Evolutionary conservation across 2,888 invertebrate species (phyloP), one percentile per base, ranked within the genome.

Genomic region (Caenorhabditis imperialis): DNA sequence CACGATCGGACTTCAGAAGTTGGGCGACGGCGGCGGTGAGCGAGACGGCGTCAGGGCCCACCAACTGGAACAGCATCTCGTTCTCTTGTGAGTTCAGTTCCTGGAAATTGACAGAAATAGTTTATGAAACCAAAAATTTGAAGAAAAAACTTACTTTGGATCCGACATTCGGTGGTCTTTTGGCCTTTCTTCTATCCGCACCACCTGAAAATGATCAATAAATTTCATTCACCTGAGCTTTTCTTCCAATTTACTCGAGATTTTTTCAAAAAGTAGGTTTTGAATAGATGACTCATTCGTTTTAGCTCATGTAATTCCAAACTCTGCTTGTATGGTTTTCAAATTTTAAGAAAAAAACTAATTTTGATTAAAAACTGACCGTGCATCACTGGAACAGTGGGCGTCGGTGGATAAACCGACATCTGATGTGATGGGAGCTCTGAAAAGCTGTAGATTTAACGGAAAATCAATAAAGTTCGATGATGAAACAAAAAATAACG

Each of bases 21-120:
- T 84, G 84, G n/a, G 81, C 80, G 16, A 84, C 79, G 0, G 78
- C 84, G 8, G 84, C 84, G 14, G 78, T 54, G 35, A 83, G 57
- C n/a, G 81, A 84, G 33, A 84, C 75, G 8, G 77, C 53, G 22
- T 83, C 78, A 2, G 57, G 47, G 8, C 84, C 84, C 4, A 84
- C 69, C n/a, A 75, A 18, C 16, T 57, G 33, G 18, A 65, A 75
- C 4, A 75, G 35, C 63, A 63, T 71, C 42, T 75, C 70, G 37
- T 75, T 75, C 38, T 75, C 75, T 65, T 75, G 75, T n/a, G 27
- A 47, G 6, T 53, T 75, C 22, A 75, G 55, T 40, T 75, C 75
- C 63, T 71, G 27, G 18, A 74, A 58, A 14, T 30, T 6, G 4
- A 37, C 12, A 23, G 8, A 40, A 23, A 6, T 40, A n/a, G n/a